Evolutionary conservation across 2,797 vertebrate genomes (phyloP), one percentile per base, ranked within the genome.

Genomic region (Craterocephalus amniculus): DNA sequence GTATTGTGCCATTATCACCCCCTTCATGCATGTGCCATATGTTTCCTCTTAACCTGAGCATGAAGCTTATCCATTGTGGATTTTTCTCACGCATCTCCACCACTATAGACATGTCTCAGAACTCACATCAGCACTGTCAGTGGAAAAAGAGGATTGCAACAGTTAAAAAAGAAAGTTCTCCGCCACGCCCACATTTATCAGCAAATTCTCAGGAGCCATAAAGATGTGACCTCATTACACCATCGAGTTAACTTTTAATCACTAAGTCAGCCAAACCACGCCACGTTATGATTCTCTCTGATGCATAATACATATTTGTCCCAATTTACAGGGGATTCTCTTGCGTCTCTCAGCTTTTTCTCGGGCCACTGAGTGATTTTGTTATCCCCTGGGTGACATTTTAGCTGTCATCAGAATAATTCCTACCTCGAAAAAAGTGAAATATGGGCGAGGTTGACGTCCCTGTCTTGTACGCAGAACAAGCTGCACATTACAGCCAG

Each of bases 231-330:
- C 87, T 90, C 78, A 90, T 87, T 91, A 83, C 36, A 72, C 58
- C 57, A 75, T 58, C 63, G 67, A 84, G 77, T 80, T 74, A 80
- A 80, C 73, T 80, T 76, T 67, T 74, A 78, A 77, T 76, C 71
- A 72, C 81, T 26, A 81, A 85, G 78, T 86, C 88, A 88, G 81
- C 81, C 74, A 67, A 86, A 91, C 79, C 70, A 38, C 67, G 78
- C 71, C 81, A 60, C 85, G 81, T 87, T 85, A 57, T 72, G 81
- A 80, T 84, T 88, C 68, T 58, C 49, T 62, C 18, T 74, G 78
- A 84, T 91, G 80, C 88, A 91, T 93, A 81, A 92, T 91, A 77
- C 84, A 90, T 87, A 64, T 36, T 70, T 86, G 83, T 76, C 75
- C 91, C 77, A 87, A 69, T 90, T 89, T 88, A 67, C 58, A 45